Percentiles rank a stretch among this genome's conserved stretches.
These are phyloP conservation scores for Lydus trimaculatus DNA, from an alignment of 2,888 invertebrate genomes.

Conservation along the genomic window DNA sequence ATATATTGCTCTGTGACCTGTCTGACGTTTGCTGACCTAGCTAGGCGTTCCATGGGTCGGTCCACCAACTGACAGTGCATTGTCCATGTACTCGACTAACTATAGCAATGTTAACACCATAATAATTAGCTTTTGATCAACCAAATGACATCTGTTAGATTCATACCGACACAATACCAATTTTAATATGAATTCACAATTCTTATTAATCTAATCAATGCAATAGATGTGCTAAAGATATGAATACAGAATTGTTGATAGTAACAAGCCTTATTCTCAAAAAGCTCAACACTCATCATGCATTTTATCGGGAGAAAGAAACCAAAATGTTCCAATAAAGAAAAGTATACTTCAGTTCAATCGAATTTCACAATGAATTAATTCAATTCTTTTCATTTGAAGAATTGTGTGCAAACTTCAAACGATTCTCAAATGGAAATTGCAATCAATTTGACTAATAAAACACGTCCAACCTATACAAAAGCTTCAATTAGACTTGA, in stretches of 20 bases:
- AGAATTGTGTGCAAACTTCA: conserved; percentile 11
- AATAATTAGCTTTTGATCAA: neutral
- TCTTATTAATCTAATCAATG: neutral
- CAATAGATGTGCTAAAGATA: neutral
- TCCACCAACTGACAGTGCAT: too few species aligned
- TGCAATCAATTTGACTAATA: conserved; percentile 8
- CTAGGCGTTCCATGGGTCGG: conserved; percentile 17
- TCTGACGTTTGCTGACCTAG: conserved; percentile 21
- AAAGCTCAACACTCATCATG: neutral
- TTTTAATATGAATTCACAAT: neutral
- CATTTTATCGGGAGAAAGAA: neutral
- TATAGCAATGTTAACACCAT: neutral
- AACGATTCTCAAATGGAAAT: conserved; percentile 3
- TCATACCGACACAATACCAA: neutral
- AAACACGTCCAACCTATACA: neutral
- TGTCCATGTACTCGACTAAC: conserved; percentile 10
- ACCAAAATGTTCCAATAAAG: neutral
- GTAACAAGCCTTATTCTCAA: neutral
- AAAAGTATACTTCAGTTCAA: neutral
- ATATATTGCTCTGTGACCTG: conserved; percentile 31
- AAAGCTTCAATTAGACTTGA: neutral
- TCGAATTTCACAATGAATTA: conserved; percentile 13
- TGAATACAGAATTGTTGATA: neutral
- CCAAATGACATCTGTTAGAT: neutral
- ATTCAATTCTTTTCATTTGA: conserved; percentile 8